Evolutionary conservation across 2,797 vertebrate species (phyloP), one percentile per base, ranked within the genome.

Genomic region (Lacerta bilineata): DNA sequence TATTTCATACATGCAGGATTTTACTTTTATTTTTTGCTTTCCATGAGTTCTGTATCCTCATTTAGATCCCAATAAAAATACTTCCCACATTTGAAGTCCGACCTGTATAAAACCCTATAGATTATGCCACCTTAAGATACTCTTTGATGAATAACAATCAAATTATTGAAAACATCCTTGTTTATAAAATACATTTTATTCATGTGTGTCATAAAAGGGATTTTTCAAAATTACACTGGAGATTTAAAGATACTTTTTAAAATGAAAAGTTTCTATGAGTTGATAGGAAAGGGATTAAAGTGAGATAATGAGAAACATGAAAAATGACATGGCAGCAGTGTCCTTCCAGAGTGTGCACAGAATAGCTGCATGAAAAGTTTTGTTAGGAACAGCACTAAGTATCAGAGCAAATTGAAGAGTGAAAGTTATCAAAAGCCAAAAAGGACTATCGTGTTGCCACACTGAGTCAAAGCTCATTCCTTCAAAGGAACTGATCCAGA

Each of bases 141-240:
- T 89, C 13, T 88, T 90, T 72, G 5, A 27, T 91, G 80, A 90
- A 91, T 90, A 88, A 86, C 0, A 50, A 86, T 89, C 80, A 82
- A 3, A 25, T 90, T 91, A 69, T 39, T 93, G n/a, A 83, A 88
- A 92, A 90, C 25, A 87, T 88, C 76, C 2, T 2, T 82, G 2
- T 88, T 93, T 93, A 76, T 39, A 68, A 43, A 87, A 9, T 3
- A 1, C 15, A 2, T 3, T 9, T 80, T 79, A 71, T 77, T 92
- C 86, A 74, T 3, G 0, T 79, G 84, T 89, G 33, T 85, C 59
- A 66, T 29, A 25, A 92, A 79, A 55, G 29, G 50, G 15, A 3
- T 29, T 25, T 23, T 33, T 90, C 61, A 55, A 55, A 55, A 55
- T 75, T 89, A 77, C 3, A 27, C 0, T 87, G 39, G 84, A 88